These are phyloP conservation scores for Amyelois transitella DNA, from an alignment of 1,140 invertebrate species.

Conservation along the genomic window DNA sequence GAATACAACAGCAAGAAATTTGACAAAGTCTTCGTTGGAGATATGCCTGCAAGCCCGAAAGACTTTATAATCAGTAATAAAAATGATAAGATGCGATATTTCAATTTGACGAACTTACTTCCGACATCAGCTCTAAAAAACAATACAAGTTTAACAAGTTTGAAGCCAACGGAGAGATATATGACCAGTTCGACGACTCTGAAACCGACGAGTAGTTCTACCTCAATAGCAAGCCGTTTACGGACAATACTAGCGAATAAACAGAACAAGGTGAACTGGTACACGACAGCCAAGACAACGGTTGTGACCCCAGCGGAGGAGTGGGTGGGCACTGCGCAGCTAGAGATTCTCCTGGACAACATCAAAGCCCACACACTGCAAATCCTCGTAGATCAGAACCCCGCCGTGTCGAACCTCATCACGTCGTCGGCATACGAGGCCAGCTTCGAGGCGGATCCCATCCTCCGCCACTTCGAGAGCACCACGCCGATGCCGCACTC, in stretches of 20 bases:
- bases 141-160: not conserved
- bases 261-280: not conserved
- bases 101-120: not conserved
- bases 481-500: not conserved
- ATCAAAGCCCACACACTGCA: slow-evolving; percentile 40
- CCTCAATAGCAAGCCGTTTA: not conserved
- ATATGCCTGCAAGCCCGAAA: not conserved
- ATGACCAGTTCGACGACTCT: not conserved
- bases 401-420: slow-evolving; percentile 29
- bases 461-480: slow-evolving; percentile 2
- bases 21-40: too few species aligned
- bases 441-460: slow-evolving; percentile 22
- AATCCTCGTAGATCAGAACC: slow-evolving; percentile 29
- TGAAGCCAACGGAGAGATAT: not conserved
- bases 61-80: not conserved
- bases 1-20: not conserved
- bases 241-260: not conserved
- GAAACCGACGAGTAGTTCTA: not conserved
- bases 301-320: slow-evolving; percentile 13
- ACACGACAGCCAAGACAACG: not conserved
- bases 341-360: slow-evolving; percentile 38
- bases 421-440: slow-evolving; percentile 36
- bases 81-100: not conserved
- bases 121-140: not conserved
- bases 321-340: slow-evolving; percentile 22